Evolutionary conservation across 2,888 invertebrate species (phyloP), one percentile per base, ranked within the genome.

Genomic region (Agrotis clavis): DNA sequence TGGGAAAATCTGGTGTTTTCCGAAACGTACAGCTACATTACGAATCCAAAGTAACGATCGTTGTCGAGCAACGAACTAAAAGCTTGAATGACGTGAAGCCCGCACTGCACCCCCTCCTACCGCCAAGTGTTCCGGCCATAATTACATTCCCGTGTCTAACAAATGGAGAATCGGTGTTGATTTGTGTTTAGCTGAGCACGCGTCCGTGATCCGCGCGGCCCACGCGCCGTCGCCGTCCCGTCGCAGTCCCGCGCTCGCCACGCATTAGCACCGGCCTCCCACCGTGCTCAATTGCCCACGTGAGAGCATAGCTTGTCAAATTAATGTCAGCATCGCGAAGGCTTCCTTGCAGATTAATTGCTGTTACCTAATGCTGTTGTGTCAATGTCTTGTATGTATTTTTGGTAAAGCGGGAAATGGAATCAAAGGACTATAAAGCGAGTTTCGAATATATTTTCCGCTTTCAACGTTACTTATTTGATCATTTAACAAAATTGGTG

Each of bases 121-220:
- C 91, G 88, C 92, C 91, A 93, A 94, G 93, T 94, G 94, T 94
- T 94, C 94, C 94, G 94, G 94, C 95, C 96, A 96, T 96, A 96
- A 96, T 96, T 96, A 96, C 96, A 96, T 96, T 96, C 95, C 95
- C 96, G 95, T 96, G 96, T 96, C 96, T 96, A 96, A 96, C 96
- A 96, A 96, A 96, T 96, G 96, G 96, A 96, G 96, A 96, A 96
- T 96, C 96, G 96, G 94, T 96, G 96, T 96, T 96, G 96, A 96
- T 96, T 96, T 96, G 96, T 96, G 96, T 96, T 95, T 94, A 94
- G 95, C 92, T 90, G 90, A 86, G 90, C 81, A 83, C 83, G 83
- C 92, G 92, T 90, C 93, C 91, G 92, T 92, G 94, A 93, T 94
- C 94, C 91, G 87, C 88, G 87, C 88, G 87, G 86, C 89, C 90